Evolutionary conservation across 2,888 invertebrate species (phyloP), one percentile per base, ranked within the genome.

Genomic region (Philereme vetulata): DNA sequence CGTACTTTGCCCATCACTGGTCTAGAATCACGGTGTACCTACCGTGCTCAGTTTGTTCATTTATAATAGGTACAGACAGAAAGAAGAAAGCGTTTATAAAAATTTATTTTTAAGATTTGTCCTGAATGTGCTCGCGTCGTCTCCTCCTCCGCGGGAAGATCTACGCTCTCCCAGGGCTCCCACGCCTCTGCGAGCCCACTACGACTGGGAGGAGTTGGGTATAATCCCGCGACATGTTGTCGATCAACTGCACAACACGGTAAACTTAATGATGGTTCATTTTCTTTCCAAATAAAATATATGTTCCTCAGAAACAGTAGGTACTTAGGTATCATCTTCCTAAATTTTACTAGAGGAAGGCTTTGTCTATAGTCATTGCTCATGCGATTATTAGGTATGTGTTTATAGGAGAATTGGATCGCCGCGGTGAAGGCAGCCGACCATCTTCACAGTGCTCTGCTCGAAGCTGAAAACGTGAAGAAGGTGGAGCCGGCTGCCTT

Each of bases 221-320:
- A 84, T 95, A 35, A 93, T 96, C 9, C 94, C 94, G 51, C 89
- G 90, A 60, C 93, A 94, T 60, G 93, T 94, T 4, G 80, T 95
- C 21, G 92, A 94, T 68, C 95, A 96, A 75, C 88, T 96, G 49
- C 94, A 95, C 71, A 95, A 95, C 65, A 95, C 94, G 93, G 96
- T 96, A 84, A 91, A 5, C 9, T 44, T 36, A 11, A 21, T 4
- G 33, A 21, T 38, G 44, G 40, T 21, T 9, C 32, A 42, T 91
- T 38, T 38, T 4, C 4, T 38, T 38, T 7, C 3, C 5, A 38
- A 38, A 38, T 6, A 38, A 38, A 8, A 38, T 6, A 38, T 38
- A 4, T 6, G 38, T 38, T 38, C 5, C 8, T 38, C 38, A 8
- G 7, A 6, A 4, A 38, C 5, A 38, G 38, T 38, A 6, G 7